These are phyloP conservation scores for Puma concolor DNA, from an alignment of 2,113 vertebrate species.

Conservation along the genomic window DNA sequence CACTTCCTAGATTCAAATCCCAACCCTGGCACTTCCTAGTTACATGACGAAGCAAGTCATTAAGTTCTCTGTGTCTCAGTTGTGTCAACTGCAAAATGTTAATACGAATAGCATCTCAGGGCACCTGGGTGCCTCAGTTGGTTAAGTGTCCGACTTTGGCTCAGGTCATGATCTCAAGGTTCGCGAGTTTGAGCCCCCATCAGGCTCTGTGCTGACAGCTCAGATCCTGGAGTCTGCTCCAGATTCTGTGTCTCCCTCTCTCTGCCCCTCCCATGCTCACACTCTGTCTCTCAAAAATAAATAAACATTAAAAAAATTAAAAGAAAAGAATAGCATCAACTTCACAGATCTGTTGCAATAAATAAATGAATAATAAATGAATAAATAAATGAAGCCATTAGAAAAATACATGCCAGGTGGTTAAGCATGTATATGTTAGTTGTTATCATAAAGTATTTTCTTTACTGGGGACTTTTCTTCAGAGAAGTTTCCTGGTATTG, in stretches of 20 bases:
- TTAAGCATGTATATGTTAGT: neutral
- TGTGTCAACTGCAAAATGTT: neutral
- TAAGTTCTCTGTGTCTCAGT: neutral
- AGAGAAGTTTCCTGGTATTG: neutral
- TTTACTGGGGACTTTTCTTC: neutral
- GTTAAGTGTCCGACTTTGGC: too few species aligned
- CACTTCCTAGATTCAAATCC: neutral
- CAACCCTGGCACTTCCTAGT: neutral
- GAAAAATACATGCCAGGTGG: neutral
- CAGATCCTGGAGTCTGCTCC: too few species aligned
- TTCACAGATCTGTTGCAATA: neutral
- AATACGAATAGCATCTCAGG: neutral
- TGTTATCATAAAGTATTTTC: neutral
- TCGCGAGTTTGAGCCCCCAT: too few species aligned
- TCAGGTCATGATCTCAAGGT: too few species aligned
- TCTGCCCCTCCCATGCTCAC: too few species aligned
- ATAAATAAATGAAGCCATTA: neutral
- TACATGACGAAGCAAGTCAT: neutral
- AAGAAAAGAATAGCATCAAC: neutral
- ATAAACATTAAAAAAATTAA: neutral
- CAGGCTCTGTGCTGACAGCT: too few species aligned
- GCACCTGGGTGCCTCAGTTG: too few species aligned
- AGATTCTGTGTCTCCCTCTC: too few species aligned
- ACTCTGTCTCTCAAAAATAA: too few species aligned
- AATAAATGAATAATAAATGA: neutral